Evolutionary conservation across 1,140 invertebrate genomes (phyloP), one percentile per base, ranked within the genome.

Genomic region (Thalassaphorura encarpata): DNA sequence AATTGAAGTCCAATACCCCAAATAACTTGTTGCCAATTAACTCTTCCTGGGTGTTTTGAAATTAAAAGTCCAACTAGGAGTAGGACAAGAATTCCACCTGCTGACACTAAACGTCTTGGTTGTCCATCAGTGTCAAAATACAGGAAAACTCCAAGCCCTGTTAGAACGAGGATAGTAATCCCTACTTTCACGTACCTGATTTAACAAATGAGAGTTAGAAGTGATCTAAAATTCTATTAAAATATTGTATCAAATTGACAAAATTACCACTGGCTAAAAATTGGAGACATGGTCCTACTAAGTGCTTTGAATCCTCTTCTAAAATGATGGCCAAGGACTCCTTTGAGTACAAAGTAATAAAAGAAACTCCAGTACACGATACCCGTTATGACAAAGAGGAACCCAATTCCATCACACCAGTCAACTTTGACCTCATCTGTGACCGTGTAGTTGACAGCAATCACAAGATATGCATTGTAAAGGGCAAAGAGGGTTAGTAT

Each of bases 1-100:
- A 96, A 89, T 74, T 98, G 94, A 8, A 95, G 69, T 0, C 81
- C 73, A 2, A 94, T 69, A 0, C 92, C 94, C 67, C 80, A 83
- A 15, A 84, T 66, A 0, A 96, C 84, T 0, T 81, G 81, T 21
- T 78, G 76, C 89, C 88, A 94, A 31, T 76, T 73, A 3, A 78
- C 75, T 61, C 73, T 68, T 6, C 72, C 68, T 5, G 80, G 82
- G 65, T 81, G 68, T 56, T 79, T 74, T 1, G 83, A 82, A 66
- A 83, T 79, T 28, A 83, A 50, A 16, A 69, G 69, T 18, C 71
- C 70, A 40, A 70, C 21, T 15, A 69, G 16, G 1, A 73, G 45
- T 13, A 84, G 73, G 6, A 76, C 65, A n/a, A 74, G 48, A 0
- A 83, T 67, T 1, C 85, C 85, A 16, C 77, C 53, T 2, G 83